Evolutionary conservation across 2,797 vertebrate genomes (phyloP).

Genomic region (Premnoplex brunnescens): DNA sequence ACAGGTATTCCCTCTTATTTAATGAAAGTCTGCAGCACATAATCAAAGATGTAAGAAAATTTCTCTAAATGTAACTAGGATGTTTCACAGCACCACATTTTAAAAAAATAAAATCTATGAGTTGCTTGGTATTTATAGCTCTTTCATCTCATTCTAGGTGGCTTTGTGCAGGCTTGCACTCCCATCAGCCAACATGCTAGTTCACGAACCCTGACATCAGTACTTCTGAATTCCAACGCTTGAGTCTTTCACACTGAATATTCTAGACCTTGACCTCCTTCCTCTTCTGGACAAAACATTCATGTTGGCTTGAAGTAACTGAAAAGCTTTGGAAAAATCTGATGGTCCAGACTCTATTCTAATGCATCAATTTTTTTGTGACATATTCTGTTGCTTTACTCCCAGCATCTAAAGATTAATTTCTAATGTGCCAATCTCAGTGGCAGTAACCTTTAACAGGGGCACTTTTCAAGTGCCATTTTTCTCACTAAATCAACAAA

Average conservation of each 20-base stretch:
- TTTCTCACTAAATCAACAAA: neutral
- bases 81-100: neutral
- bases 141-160: neutral
- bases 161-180: neutral
- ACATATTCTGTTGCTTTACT: neutral
- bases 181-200: neutral
- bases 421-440: neutral
- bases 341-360: neutral
- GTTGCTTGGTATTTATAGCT: neutral
- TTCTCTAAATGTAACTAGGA: neutral
- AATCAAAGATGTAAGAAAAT: neutral
- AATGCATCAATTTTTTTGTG: neutral
- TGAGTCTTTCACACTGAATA: neutral
- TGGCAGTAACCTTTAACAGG: neutral
- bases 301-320: neutral
- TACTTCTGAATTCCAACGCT: neutral
- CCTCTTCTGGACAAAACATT: neutral
- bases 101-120: neutral
- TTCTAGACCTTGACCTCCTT: neutral
- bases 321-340: neutral
- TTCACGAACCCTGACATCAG: neutral
- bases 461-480: neutral
- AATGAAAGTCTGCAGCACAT: neutral
- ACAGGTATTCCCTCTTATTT: neutral
- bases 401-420: neutral